Conservation (phyloP, 1,140 invertebrate species). For the Nebria ingens region DNA sequence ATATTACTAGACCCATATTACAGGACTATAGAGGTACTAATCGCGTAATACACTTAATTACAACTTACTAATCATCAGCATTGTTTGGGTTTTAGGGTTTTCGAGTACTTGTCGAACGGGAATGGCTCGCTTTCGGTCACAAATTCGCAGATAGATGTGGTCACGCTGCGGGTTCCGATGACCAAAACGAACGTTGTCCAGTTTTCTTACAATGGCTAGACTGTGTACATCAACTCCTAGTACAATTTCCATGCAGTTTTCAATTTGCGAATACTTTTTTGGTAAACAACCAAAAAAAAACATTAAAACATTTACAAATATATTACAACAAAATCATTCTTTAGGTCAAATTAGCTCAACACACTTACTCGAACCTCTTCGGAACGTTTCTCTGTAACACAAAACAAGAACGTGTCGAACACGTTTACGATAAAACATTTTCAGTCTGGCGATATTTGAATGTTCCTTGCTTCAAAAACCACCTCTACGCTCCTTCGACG, state of each 20-base stretch:
- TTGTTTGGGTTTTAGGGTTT: slow-evolving; percentile 59
- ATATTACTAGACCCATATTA: slow-evolving; percentile 91
- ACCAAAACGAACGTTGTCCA: slow-evolving; percentile 86
- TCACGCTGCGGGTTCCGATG: slow-evolving; percentile 68
- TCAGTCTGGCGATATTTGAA: slow-evolving; percentile 82
- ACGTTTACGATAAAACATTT: slow-evolving; percentile 61
- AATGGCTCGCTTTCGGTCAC: slow-evolving; percentile 95
- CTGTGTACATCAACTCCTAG: slow-evolving; percentile 84
- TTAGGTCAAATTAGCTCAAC: slow-evolving; percentile 89
- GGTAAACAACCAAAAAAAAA: slow-evolving; percentile 44
- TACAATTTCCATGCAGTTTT: slow-evolving; percentile 87
- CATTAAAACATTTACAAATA: slow-evolving; percentile 10
- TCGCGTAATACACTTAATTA: no score
- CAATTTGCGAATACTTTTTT: slow-evolving; percentile 90
- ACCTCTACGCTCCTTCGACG: slow-evolving; percentile 58
- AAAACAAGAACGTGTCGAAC: slow-evolving; percentile 58
- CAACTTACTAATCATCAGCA: slow-evolving; percentile 4
- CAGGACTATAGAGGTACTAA: slow-evolving; percentile 69
- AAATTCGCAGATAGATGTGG: slow-evolving; percentile 94
- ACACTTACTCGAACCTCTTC: slow-evolving; percentile 92
- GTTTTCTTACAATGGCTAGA: slow-evolving; percentile 98
- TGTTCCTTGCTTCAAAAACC: slow-evolving; percentile 71
- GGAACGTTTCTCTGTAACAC: slow-evolving; percentile 95
- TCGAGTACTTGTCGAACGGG: slow-evolving; percentile 80
- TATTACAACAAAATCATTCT: slow-evolving; percentile 24